Evolutionary conservation across 1,140 invertebrate species (phyloP), one percentile per base, ranked within the genome.

Genomic region (Drosophila malerkotliana): DNA sequence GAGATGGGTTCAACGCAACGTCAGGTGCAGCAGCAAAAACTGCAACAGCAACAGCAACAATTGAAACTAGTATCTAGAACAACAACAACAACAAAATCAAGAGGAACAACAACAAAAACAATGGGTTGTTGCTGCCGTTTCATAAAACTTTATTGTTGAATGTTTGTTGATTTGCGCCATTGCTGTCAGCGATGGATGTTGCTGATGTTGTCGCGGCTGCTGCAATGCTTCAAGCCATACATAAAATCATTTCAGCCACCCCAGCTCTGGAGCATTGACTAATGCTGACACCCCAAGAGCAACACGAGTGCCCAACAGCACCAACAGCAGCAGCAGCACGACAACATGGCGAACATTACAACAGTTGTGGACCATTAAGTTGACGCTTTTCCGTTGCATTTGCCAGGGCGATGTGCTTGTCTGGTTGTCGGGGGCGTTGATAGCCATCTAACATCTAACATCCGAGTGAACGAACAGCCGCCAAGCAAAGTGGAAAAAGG

Each of bases 61-160:
- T 18, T 41, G 37, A 39, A 59, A 30, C 63, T 41, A 61, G 59
- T 54, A 54, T 39, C 47, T 39, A 21, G 15, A 71, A 21, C 63
- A 68, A 4, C 56, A 49, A 26, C 15, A 69, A 48, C 49, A 69
- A 26, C 47, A 52, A 18, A 28, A 28, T 7, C 28, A 55, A 18
- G 28, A 66, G n/a, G 47, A 48, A 12, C 6, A 59, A 45, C 47
- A 83, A 63, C 28, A 37, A 56, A 44, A 30, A 44, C 48, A 69
- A 47, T 54, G 49, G 44, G 73, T 60, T 48, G 72, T 67, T 59
- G 54, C 68, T 58, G 82, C 85, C 87, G 61, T 75, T 78, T 81
- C 74, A 85, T 87, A 82, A 85, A 87, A 88, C 66, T 88, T 87
- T 78, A 85, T 85, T 87, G 83, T 76, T 71, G 48, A 57, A 63